Evolutionary conservation across 2,797 vertebrate genomes (phyloP).

Genomic region (Synanceia verrucosa): DNA sequence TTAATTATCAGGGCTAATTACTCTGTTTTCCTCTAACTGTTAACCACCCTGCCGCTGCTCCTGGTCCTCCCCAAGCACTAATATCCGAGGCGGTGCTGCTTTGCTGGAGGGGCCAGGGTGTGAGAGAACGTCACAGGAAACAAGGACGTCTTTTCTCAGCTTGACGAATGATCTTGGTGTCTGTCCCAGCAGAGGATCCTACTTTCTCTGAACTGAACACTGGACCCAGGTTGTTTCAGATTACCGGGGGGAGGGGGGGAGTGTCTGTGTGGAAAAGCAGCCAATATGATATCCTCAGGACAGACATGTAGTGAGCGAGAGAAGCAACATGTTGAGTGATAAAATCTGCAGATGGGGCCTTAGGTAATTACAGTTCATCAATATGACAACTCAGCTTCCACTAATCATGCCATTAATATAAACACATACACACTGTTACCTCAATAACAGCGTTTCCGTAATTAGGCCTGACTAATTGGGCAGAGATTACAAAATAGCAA

Average conservation of each 20-base stretch:
- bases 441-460: constrained; percentile 38
- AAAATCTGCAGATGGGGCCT: constrained; percentile 57
- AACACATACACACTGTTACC: constrained; percentile 16
- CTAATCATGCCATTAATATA: constrained; percentile 37
- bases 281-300: constrained; percentile 5
- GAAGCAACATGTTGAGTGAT: constrained; percentile 40
- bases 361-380: constrained; percentile 62
- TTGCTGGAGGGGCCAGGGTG: background rate
- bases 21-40: constrained; percentile 67
- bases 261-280: background rate
- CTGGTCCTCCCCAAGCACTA: constrained; percentile 33
- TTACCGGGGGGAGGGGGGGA: too few relatives aligned
- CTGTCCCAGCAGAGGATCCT: constrained; percentile 6
- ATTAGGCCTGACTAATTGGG: constrained; percentile 42
- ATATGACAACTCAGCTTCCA: constrained; percentile 40
- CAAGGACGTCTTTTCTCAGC: constrained; percentile 24
- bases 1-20: constrained; percentile 78
- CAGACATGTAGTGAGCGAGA: constrained; percentile 36
- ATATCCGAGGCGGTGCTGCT: constrained; percentile 36
- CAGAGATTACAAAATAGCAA: constrained; percentile 4
- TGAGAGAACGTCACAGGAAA: constrained; percentile 15
- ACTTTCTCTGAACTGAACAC: background rate
- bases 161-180: constrained; percentile 20
- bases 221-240: too few relatives aligned
- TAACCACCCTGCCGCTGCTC: constrained; percentile 48